Conservation (phyloP, 2,113 vertebrate species). For the Phyllostomus discolor region DNA sequence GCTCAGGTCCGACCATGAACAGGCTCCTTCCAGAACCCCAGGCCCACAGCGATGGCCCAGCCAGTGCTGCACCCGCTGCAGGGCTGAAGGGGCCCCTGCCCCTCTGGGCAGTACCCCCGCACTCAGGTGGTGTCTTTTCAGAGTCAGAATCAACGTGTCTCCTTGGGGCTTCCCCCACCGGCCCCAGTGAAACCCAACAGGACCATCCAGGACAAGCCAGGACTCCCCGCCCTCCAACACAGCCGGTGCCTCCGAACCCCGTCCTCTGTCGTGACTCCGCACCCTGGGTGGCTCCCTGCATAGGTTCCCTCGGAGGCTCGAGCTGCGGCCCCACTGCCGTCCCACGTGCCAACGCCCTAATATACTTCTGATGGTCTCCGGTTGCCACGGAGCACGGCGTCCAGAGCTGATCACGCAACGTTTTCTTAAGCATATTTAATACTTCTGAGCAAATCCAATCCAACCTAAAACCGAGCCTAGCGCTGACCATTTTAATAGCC, state of each 20-base stretch:
- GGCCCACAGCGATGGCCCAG: not conserved
- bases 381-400: fast-evolving
- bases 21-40: not conserved
- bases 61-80: fast-evolving
- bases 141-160: not conserved
- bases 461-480: not conserved
- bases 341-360: not conserved
- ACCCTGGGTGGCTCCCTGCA: fast-evolving
- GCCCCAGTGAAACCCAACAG: not conserved
- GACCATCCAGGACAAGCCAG: not conserved
- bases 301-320: fast-evolving
- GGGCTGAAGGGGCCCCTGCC: not conserved
- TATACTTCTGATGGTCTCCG: not conserved
- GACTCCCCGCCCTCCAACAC: fast-evolving
- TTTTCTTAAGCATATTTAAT: not conserved
- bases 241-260: fast-evolving
- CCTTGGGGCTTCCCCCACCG: not conserved
- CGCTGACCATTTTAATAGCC: not conserved
- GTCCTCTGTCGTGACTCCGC: fast-evolving
- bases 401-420: not conserved
- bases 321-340: fast-evolving
- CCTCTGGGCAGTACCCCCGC: not conserved
- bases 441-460: not conserved
- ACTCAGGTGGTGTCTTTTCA: not conserved
- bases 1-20: no score